Conservation (phyloP, 1,140 invertebrate species). For the Agrypnia vestita region DNA sequence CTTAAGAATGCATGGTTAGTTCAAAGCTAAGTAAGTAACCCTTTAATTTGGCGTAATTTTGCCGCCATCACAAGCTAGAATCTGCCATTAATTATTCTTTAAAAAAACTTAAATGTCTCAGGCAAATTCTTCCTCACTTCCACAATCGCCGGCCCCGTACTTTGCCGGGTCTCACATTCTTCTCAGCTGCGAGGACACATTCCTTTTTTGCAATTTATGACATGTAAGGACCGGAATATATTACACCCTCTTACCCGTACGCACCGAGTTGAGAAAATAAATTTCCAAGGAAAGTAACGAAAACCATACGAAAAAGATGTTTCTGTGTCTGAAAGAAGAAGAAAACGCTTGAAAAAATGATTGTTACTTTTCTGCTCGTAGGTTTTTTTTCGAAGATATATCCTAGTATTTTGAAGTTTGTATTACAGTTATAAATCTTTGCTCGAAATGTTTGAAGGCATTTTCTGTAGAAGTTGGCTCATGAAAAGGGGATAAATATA, state of each 20-base stretch:
- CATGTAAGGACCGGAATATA: constrained; percentile 60
- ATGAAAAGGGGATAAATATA: too few species aligned
- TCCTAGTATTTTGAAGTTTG: too few species aligned
- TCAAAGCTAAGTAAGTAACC: constrained; percentile 9
- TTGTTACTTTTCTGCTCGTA: too few species aligned
- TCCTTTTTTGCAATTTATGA: constrained; percentile 61
- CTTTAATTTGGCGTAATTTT: constrained; percentile 38
- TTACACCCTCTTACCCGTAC: constrained; percentile 47
- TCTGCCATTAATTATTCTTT: constrained; percentile 42
- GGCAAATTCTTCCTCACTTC: constrained; percentile 33
- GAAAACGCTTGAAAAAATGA: too few species aligned
- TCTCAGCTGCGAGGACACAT: constrained; percentile 49
- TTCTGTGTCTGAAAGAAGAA: not conserved
- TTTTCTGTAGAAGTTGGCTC: too few species aligned
- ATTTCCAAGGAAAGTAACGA: not conserved
- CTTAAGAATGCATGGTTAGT: constrained; percentile 19
- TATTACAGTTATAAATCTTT: too few species aligned
- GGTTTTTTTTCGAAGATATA: too few species aligned
- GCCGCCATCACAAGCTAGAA: constrained; percentile 31
- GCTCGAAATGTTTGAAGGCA: too few species aligned
- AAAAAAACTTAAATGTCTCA: constrained; percentile 27
- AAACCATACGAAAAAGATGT: not conserved
- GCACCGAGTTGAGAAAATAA: not conserved
- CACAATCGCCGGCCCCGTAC: constrained; percentile 27
- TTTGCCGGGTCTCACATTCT: constrained; percentile 24